phyloP scores from a whole-genome alignment of 2,797 vertebrate species.

The Periophthalmus magnuspinnatus region DNA sequence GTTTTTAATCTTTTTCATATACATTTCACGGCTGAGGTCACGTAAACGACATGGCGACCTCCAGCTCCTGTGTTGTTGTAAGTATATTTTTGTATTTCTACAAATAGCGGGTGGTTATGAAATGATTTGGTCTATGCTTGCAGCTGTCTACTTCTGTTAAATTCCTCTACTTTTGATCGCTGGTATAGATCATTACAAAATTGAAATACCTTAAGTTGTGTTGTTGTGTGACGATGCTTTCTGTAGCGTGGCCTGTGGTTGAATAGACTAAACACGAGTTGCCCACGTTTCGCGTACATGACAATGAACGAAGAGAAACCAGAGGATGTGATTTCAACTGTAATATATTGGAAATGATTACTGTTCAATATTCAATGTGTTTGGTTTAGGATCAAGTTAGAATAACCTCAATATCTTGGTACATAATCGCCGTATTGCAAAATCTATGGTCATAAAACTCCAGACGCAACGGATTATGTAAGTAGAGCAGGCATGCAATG shows the following conservation, averaged over 20 bases:
- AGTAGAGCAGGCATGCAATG: too few species aligned
- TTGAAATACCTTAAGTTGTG: not conserved
- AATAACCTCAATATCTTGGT: too few species aligned
- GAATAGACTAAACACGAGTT: conserved; percentile 24
- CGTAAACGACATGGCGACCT: conserved; percentile 68
- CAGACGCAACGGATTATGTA: too few species aligned
- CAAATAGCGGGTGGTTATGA: not conserved
- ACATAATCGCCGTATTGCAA: too few species aligned
- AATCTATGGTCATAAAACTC: too few species aligned
- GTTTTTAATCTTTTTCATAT: not conserved
- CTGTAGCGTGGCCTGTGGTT: conserved; percentile 23
- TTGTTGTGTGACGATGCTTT: not conserved
- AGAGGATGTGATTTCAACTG: not conserved
- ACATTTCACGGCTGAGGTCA: not conserved
- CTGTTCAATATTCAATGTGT: not conserved
- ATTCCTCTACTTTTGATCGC: too few species aligned
- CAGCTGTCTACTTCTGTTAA: not conserved
- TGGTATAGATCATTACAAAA: not conserved
- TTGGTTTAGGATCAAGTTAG: not conserved
- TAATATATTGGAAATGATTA: not conserved
- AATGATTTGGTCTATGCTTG: not conserved
- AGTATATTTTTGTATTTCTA: conserved; percentile 33
- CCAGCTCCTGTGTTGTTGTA: conserved; percentile 78
- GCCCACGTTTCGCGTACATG: conserved; percentile 30
- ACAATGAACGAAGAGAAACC: not conserved